Base-by-base conservation (phyloP, 2,113 vertebrate genomes). In the Potamarius usumacintae region DNA sequence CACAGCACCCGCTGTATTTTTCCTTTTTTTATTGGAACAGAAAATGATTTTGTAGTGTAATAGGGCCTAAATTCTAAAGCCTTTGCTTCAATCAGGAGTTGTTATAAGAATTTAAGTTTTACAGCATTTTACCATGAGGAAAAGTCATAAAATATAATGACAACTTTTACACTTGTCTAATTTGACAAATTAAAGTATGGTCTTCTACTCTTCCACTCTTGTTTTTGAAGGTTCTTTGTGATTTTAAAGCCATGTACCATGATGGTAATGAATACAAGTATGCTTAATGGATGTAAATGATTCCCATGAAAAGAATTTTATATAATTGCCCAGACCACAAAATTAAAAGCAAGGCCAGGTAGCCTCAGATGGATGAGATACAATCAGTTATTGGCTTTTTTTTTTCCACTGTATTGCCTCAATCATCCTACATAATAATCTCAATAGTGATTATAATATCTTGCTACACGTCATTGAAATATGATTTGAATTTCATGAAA, bases 111-210 rank as follows among this genome's bases (percentile, higher is more conserved):
- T 42, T 42, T 58, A 22, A 52, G 15, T 89, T 90, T 89, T 72
- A 88, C 34, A 55, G 83, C 67, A 88, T 83, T 60, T 78, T 71
- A 83, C 83, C 7, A 7, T 52, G 88, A 69, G 14, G 34, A 74
- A 86, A 90, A 87, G 25, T 69, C 20, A n/a, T 90, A 88, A 91
- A 91, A 90, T 90, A 86, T 86, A 89, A 91, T 86, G 86, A 81
- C 72, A 85, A 85, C 52, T 34, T 83, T 87, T 86, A 65, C 3
- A 15, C 67, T 55, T 77, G 57, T 77, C 58, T 85, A 17, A 79
- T 88, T 42, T 88, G 48, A 81, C 48, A 76, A 85, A 62, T 85
- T 34, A 58, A 86, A 82, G 25, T 55, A 82, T 17, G 48, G 27
- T 71, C 53, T 72, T 71, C 18, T 87, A 48, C 34, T 30, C 34